These are phyloP conservation scores for Pteromalus puparum DNA, from an alignment of 1,140 invertebrate genomes.

Conservation along the genomic window DNA sequence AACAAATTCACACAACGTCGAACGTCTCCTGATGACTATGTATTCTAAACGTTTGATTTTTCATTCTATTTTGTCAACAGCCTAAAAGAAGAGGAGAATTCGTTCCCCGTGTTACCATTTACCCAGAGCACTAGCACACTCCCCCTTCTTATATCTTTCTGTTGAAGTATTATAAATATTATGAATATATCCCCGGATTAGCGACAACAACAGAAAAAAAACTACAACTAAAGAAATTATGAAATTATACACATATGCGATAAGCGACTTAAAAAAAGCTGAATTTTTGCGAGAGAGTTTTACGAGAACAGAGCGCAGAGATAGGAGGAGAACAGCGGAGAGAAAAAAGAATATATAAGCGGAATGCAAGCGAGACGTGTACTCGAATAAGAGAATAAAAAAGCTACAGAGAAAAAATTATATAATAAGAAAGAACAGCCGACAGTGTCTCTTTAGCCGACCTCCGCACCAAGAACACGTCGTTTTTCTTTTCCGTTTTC, in stretches of 20 bases:
- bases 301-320: slow-evolving; percentile 51
- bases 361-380: slow-evolving; percentile 42
- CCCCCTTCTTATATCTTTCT: slow-evolving; percentile 50
- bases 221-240: slow-evolving; percentile 44
- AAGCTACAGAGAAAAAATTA: slow-evolving; percentile 31
- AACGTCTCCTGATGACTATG: background rate
- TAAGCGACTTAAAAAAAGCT: slow-evolving; percentile 21
- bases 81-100: slow-evolving; percentile 75
- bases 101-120: slow-evolving; percentile 67
- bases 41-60: slow-evolving; percentile 67
- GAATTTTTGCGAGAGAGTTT: slow-evolving; percentile 54
- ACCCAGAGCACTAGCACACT: slow-evolving; percentile 67
- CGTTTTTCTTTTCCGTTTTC: slow-evolving; percentile 40
- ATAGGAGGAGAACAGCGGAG: slow-evolving; percentile 47
- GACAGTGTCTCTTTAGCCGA: slow-evolving; percentile 45
- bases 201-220: slow-evolving; percentile 48
- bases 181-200: slow-evolving; percentile 48
- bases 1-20: background rate
- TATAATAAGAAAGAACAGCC: slow-evolving; percentile 38
- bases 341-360: slow-evolving; percentile 40
- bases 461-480: slow-evolving; percentile 35
- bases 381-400: slow-evolving; percentile 13
- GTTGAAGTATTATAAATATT: slow-evolving; percentile 52
- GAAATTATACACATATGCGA: slow-evolving; percentile 29
- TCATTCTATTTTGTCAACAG: slow-evolving; percentile 76